Conservation (phyloP, 2,113 vertebrate genomes). For the Pipa parva region DNA sequence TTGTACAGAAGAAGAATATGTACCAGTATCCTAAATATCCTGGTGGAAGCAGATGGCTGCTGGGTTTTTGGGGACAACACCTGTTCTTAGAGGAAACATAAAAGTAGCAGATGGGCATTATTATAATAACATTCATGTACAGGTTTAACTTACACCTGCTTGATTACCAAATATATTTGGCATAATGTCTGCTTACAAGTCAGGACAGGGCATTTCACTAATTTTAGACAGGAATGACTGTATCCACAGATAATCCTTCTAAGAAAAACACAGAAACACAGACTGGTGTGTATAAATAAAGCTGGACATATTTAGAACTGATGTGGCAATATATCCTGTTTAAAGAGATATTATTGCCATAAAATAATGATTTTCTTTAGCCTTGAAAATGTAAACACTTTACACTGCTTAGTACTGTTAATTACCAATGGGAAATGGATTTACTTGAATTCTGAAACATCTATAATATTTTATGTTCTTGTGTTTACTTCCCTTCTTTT, state of each 20-base stretch:
- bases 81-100: slow-evolving; percentile 22
- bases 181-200: not conserved
- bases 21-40: not conserved
- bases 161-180: slow-evolving; percentile 21
- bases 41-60: not conserved
- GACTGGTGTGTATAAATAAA: not conserved
- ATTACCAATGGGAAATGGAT: no score
- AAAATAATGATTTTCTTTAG: no score
- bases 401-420: no score
- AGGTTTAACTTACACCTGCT: slow-evolving; percentile 3
- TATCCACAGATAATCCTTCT: no score
- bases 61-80: slow-evolving; percentile 11
- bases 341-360: no score
- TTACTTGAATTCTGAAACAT: no score
- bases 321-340: no score
- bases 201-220: not conserved
- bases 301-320: no score
- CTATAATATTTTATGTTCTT: no score
- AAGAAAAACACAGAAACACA: no score
- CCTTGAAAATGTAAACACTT: no score
- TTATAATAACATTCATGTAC: slow-evolving; percentile 13
- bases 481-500: no score
- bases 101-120: slow-evolving; percentile 16
- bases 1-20: not conserved
- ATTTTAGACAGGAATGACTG: not conserved